Evolutionary conservation across 1,140 invertebrate genomes (phyloP).

Genomic region (Drosophila sturtevanti): DNA sequence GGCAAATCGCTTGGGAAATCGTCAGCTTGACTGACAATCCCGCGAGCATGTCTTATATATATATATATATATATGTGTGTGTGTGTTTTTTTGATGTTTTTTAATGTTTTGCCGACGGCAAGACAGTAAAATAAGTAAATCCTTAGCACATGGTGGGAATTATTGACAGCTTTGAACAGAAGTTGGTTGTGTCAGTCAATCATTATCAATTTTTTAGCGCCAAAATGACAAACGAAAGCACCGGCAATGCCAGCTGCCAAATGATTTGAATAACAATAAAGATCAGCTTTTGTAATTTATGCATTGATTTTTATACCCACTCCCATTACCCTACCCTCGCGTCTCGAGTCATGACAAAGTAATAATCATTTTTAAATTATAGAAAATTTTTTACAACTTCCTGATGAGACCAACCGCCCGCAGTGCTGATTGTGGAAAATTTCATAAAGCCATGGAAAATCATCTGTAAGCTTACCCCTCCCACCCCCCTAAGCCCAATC

Average conservation of each 20-base stretch:
- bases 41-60: background rate
- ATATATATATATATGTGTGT: too few species aligned
- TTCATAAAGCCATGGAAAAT: slow-evolving; percentile 56
- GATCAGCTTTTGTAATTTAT: slow-evolving; percentile 77
- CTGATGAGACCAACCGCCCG: slow-evolving; percentile 46
- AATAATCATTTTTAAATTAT: slow-evolving; percentile 78
- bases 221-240: slow-evolving; percentile 27
- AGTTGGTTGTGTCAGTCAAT: slow-evolving; percentile 58
- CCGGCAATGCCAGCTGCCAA: slow-evolving; percentile 47
- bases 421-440: slow-evolving; percentile 69
- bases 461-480: slow-evolving; percentile 58
- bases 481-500: background rate
- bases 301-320: slow-evolving; percentile 59
- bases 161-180: slow-evolving; percentile 69
- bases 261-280: slow-evolving; percentile 80
- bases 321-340: background rate
- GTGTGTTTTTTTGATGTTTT: slow-evolving; percentile 1
- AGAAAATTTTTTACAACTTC: slow-evolving; percentile 66
- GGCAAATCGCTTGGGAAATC: slow-evolving; percentile 75
- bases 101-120: slow-evolving; percentile 24
- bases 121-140: slow-evolving; percentile 46
- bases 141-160: slow-evolving; percentile 67
- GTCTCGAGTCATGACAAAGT: slow-evolving; percentile 15
- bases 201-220: slow-evolving; percentile 59
- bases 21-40: slow-evolving; percentile 52